phyloP scores from a whole-genome alignment of 2,797 vertebrate species.

The Iguana delicatissima region DNA sequence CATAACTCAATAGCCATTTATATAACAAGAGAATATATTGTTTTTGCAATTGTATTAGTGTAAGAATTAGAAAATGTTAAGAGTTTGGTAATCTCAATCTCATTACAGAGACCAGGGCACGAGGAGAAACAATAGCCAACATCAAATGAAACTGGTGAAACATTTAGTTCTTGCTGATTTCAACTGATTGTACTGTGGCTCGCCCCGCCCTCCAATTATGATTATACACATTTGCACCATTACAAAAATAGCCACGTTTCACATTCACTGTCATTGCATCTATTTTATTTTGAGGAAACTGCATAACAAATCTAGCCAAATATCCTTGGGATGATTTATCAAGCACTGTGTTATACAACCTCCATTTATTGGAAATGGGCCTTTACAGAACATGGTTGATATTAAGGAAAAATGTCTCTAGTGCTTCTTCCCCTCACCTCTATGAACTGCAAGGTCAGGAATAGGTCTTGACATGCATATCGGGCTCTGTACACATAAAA shows the following conservation, averaged over 20 bases:
- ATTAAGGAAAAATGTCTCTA: background rate
- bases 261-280: background rate
- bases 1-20: background rate
- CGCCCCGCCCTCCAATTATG: background rate
- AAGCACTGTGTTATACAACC: background rate
- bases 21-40: background rate
- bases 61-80: background rate
- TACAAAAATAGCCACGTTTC: conserved; percentile 28
- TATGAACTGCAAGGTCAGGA: background rate
- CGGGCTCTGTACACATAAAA: no score
- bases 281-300: conserved; percentile 4
- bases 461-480: background rate
- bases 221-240: conserved; percentile 9
- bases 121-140: conserved; percentile 22
- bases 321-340: background rate
- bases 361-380: background rate
- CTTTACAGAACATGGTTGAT: background rate
- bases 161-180: conserved; percentile 32
- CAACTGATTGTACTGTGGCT: background rate
- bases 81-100: background rate
- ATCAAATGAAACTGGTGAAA: background rate
- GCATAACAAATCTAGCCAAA: background rate
- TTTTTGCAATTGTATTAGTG: rapidly evolving
- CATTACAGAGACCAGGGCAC: background rate
- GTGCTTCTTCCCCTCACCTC: background rate